Base-by-base conservation (phyloP, 2,797 vertebrate genomes). In the Sphaeramia orbicularis region DNA sequence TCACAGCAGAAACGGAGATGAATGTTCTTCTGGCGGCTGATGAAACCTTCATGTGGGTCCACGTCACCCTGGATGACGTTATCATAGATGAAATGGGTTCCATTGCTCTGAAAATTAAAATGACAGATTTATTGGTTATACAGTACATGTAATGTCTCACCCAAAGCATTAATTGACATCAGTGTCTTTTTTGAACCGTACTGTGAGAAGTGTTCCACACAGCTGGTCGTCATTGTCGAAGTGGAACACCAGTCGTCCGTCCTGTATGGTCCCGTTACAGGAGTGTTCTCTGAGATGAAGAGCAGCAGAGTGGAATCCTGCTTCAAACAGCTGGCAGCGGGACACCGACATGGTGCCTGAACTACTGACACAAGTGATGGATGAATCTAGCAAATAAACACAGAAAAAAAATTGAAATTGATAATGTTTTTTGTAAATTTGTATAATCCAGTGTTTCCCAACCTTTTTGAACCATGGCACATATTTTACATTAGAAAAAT, bases 291-390 rank as follows among this genome's bases (percentile, higher is more conserved):
- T 54, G 27, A 94, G 87, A 13, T 94, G 92, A 4, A 94, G 79
- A 10, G 16, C 44, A 0, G 47, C 27, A 0, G 72, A 24, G 24
- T 80, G 47, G 51, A 91, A 92, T 3, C 92, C 93, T 10, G 84
- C 89, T 21, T 91, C 86, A 82, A 93, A 92, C 51, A 94, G 71
- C 64, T 91, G 88, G 53, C 93, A 94, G 14, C 92, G 89, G 1
- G 93, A 93, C 35, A 94, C 4, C 0, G 92, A 91, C 60, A 94
- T 76, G 11, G 54, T 76, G 43, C 82, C 91, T 19, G 83, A 66
- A 27, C 86, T 87, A 50, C 85, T 83, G 7, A 11, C 27, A 63
- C 93, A 94, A 2, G 45, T 63, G 56, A 89, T 76, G 16, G 43
- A 15, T 0, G 89, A 85, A 30, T 92, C 93, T 94, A 40, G n/a